A percentile compares a stretch with the other conserved stretches of the same genome.
Evolutionary conservation across 2,797 vertebrate species (phyloP).

Genomic region (Arnoldichthys spilopterus): DNA sequence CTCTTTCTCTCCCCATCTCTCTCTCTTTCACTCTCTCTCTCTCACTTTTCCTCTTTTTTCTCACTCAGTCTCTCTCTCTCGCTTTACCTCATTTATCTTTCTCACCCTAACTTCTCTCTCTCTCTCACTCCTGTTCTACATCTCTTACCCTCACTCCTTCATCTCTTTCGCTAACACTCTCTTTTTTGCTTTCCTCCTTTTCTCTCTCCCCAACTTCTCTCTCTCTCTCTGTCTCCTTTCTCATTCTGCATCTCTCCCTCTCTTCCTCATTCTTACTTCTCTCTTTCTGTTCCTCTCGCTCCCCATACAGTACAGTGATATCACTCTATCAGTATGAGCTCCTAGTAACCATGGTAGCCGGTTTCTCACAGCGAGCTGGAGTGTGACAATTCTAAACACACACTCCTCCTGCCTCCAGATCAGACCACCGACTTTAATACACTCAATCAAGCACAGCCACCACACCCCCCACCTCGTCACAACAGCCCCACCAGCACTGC

Average conservation of each 20-base stretch:
- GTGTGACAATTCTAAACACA: slow-evolving; percentile 23
- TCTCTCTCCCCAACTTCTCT: neutral
- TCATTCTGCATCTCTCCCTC: neutral
- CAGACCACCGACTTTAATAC: slow-evolving; percentile 27
- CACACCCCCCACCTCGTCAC: slow-evolving; percentile 7
- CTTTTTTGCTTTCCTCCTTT: too few relatives aligned
- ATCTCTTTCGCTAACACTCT: too few relatives aligned
- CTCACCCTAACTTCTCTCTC: neutral
- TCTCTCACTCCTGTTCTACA: neutral
- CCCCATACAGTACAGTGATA: slow-evolving; percentile 15
- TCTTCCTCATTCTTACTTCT: neutral
- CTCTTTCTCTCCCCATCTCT: too few relatives aligned
- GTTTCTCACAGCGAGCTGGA: slow-evolving; percentile 28
- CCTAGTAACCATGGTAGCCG: slow-evolving; percentile 51
- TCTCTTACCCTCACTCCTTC: neutral
- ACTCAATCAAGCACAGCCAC: slow-evolving; percentile 17
- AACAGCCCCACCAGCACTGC: neutral
- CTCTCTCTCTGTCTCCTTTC: neutral
- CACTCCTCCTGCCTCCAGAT: slow-evolving; percentile 1
- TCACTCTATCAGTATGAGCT: slow-evolving; percentile 39
- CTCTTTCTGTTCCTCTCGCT: slow-evolving; percentile 6
- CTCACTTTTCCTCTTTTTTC: neutral
- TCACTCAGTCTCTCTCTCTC: neutral
- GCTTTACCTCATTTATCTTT: neutral
- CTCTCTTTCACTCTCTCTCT: neutral